These are phyloP conservation scores for Holocentrus rufus DNA, from an alignment of 2,797 vertebrate genomes.

Conservation along the genomic window DNA sequence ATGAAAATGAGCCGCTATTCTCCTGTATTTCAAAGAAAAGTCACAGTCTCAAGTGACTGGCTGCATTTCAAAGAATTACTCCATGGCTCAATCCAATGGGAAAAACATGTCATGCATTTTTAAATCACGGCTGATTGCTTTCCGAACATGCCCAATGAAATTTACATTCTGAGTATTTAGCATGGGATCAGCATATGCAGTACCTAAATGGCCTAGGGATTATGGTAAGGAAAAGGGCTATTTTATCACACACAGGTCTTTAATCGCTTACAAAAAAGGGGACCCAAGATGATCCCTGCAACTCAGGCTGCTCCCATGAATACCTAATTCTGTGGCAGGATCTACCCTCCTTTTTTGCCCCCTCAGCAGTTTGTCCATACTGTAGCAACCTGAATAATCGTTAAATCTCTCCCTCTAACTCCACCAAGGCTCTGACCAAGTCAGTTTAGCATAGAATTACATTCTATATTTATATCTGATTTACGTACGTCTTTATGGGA, in stretches of 20 bases:
- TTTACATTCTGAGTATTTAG: constrained; percentile 71
- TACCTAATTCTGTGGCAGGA: constrained; percentile 50
- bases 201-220: constrained; percentile 67
- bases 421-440: constrained; percentile 28
- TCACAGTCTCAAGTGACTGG: constrained; percentile 40
- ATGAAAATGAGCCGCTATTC: constrained; percentile 47
- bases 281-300: constrained; percentile 54
- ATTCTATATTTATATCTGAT: constrained; percentile 24
- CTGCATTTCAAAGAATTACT: constrained; percentile 53
- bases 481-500: constrained; percentile 27
- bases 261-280: constrained; percentile 37
- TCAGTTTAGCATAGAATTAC: constrained; percentile 14
- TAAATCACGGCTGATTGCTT: constrained; percentile 60
- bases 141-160: constrained; percentile 59
- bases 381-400: constrained; percentile 42
- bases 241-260: constrained; percentile 70
- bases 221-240: constrained; percentile 61
- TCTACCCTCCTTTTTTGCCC: constrained; percentile 41
- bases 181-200: constrained; percentile 60
- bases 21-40: constrained; percentile 56
- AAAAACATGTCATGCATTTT: constrained; percentile 59
- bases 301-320: constrained; percentile 58
- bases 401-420: constrained; percentile 38
- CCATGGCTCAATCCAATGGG: constrained; percentile 13
- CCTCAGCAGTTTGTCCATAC: constrained; percentile 53